These are phyloP conservation scores for Kryptopterus vitreolus DNA, from an alignment of 2,797 vertebrate species.

Conservation along the genomic window DNA sequence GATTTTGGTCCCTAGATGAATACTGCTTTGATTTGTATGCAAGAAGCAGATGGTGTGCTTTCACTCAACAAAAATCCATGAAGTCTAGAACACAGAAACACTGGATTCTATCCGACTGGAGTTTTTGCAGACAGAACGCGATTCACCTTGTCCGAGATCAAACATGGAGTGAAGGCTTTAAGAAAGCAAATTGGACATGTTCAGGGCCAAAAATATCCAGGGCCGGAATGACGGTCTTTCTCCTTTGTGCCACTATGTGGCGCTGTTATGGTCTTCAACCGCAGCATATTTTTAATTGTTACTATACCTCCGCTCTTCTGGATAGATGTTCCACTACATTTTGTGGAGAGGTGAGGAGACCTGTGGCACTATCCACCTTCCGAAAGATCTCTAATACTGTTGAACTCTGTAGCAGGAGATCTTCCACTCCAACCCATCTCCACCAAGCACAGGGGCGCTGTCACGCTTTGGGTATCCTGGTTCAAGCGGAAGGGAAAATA, in stretches of 20 bases:
- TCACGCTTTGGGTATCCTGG: too few relatives aligned
- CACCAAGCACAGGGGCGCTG: too few relatives aligned
- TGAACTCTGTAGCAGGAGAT: too few relatives aligned
- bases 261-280: neutral
- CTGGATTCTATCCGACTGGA: neutral
- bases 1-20: neutral
- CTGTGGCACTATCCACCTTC: too few relatives aligned
- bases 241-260: neutral
- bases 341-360: too few relatives aligned
- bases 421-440: too few relatives aligned
- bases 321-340: too few relatives aligned
- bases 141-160: neutral
- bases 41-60: neutral
- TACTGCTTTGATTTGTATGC: neutral
- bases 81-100: neutral
- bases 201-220: too few relatives aligned
- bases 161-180: neutral
- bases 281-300: conserved; percentile 15
- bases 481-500: too few relatives aligned
- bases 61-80: neutral
- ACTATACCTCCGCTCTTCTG: too few relatives aligned
- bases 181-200: neutral
- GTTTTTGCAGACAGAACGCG: neutral
- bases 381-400: too few relatives aligned
- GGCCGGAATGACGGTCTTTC: neutral